These are phyloP conservation scores for Gymnosoma rotundatum DNA, from an alignment of 2,888 invertebrate genomes.

Conservation along the genomic window DNA sequence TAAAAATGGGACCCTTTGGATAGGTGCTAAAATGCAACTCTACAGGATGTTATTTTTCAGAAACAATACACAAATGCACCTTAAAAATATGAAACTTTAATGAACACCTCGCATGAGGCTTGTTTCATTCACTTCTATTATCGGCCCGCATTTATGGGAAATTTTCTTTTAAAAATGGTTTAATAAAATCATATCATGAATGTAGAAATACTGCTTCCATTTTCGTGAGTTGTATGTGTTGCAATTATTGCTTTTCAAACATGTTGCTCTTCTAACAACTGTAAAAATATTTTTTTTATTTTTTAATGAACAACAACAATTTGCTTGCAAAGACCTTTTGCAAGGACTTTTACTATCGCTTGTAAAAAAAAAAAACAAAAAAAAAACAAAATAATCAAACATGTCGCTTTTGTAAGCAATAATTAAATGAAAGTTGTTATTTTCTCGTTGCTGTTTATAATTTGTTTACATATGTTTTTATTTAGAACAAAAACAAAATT, in stretches of 20 bases:
- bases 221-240: slow-evolving; percentile 49
- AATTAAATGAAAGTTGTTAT: slow-evolving; percentile 68
- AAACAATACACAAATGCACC: too few species aligned
- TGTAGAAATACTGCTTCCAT: too few species aligned
- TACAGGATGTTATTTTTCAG: too few species aligned
- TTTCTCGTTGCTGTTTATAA: slow-evolving; percentile 29
- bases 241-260: background rate
- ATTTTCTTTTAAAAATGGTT: too few species aligned
- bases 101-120: too few species aligned
- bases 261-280: slow-evolving; percentile 28
- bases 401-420: slow-evolving; percentile 45
- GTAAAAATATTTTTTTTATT: slow-evolving; percentile 10
- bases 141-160: too few species aligned
- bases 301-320: slow-evolving; percentile 17
- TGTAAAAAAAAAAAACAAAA: slow-evolving; percentile 2
- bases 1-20: too few species aligned
- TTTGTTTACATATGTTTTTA: slow-evolving; percentile 31
- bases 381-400: slow-evolving; percentile 10
- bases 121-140: too few species aligned
- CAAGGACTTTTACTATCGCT: slow-evolving; percentile 67
- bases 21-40: too few species aligned
- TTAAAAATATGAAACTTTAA: too few species aligned
- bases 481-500: slow-evolving; percentile 37
- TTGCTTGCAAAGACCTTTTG: slow-evolving; percentile 59
- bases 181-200: too few species aligned